Base-by-base conservation (phyloP, 2,113 vertebrate species). In the Speoplatyrhinus poulsoni region DNA sequence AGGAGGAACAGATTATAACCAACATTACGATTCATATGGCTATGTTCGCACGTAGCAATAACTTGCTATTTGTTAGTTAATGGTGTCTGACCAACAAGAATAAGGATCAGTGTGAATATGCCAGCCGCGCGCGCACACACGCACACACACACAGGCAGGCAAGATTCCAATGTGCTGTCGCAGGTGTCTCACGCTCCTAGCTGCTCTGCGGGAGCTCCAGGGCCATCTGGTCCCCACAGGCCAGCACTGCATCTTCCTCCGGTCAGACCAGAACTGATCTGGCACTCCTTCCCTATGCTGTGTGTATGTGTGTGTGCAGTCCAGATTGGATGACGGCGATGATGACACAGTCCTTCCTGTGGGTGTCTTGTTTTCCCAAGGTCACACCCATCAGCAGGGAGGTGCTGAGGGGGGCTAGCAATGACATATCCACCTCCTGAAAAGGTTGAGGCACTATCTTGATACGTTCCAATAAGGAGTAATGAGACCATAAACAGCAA, bases 301-400 rank as follows among this genome's bases (percentile, higher is more conserved):
- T 61, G 64, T 77, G 75, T 26, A 32, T 68, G 67, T 57, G 72
- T 41, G 80, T 75, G 69, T 87, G 80, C 61, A 80, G 79, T 84
- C 84, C 89, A 90, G 87, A 88, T 88, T 88, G 85, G 83, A 88
- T 79, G 80, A 87, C 73, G 83, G 64, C 65, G 80, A 49, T 49
- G 80, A 82, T 85, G 85, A 85, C 80, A 85, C 68, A 79, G 75
- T 79, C 76, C 61, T 79, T 86, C 70, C 82, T 83, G 87, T 88
- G 81, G 85, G 87, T 72, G 85, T 72, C 77, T 87, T 79, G 76
- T 87, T 85, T 85, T 85, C 87, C 86, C 85, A 88, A 87, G 88
- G 89, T 91, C 80, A 32, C 32, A 8, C 77, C 80, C 66, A 62
- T 77, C 80, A 61, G 66, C 84, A 70, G 61, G 77, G 69, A 75